Conservation (phyloP, 1,140 invertebrate species). For the Gonatopus flavifemur region DNA sequence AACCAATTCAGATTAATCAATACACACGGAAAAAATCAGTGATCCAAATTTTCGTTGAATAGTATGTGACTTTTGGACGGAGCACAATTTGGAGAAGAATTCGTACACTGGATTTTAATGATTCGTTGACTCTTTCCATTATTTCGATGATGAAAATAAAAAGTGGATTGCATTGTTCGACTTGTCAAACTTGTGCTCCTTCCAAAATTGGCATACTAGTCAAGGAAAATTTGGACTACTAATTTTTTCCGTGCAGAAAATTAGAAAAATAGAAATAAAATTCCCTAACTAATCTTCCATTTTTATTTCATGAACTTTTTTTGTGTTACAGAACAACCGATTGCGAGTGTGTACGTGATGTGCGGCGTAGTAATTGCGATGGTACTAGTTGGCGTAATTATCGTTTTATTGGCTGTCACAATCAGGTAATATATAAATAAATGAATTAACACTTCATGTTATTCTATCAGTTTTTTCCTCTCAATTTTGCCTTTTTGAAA, state of each 20-base stretch:
- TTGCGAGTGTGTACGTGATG: constrained; percentile 77
- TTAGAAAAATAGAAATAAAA: not conserved
- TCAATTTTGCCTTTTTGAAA: not conserved
- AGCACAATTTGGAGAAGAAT: too few species aligned
- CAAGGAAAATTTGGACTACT: too few species aligned
- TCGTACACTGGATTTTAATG: too few species aligned
- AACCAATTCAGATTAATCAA: not conserved
- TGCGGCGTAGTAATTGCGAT: constrained; percentile 77
- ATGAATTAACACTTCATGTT: not conserved
- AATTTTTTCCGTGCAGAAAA: too few species aligned
- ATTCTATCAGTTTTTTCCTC: not conserved
- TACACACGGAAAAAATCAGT: too few species aligned
- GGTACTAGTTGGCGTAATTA: constrained; percentile 75
- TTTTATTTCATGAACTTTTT: constrained; percentile 9
- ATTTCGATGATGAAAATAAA: too few species aligned
- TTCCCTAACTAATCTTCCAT: not conserved
- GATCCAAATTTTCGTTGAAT: too few species aligned
- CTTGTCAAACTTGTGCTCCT: too few species aligned
- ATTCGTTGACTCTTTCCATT: too few species aligned
- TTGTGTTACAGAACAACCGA: constrained; percentile 71
- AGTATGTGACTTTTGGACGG: too few species aligned
- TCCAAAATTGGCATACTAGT: too few species aligned
- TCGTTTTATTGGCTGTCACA: constrained; percentile 73
- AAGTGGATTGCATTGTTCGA: too few species aligned
- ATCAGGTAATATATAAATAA: constrained; percentile 67